These are phyloP conservation scores for Gallinago undulata DNA, from an alignment of 2,113 vertebrate species.

Conservation along the genomic window DNA sequence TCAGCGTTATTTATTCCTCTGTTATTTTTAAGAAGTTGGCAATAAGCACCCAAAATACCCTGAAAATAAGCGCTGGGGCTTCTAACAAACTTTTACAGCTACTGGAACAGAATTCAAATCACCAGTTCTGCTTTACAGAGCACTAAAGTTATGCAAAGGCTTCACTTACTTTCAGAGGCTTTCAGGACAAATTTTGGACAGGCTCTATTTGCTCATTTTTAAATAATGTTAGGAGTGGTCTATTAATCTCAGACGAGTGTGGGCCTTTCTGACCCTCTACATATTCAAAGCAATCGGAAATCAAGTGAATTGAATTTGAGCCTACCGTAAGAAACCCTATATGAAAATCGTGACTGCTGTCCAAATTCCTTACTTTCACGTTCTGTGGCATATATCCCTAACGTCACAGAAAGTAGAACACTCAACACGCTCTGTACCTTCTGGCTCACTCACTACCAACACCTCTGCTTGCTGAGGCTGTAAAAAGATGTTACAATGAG, in stretches of 20 bases:
- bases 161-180: neutral
- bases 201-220: neutral
- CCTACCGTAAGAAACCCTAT: neutral
- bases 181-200: neutral
- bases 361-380: neutral
- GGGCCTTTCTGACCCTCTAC: neutral
- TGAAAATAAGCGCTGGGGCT: neutral
- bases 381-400: neutral
- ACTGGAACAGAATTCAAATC: neutral
- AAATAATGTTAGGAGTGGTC: neutral
- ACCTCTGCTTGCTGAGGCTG: neutral
- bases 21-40: neutral
- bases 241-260: neutral
- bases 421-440: neutral
- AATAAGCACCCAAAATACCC: neutral
- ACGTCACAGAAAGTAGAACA: neutral
- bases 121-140: neutral
- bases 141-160: neutral
- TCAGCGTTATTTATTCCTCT: neutral
- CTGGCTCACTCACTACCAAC: neutral
- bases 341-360: neutral
- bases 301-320: neutral
- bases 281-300: neutral
- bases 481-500: neutral
- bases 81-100: neutral